These are phyloP conservation scores for Meiosimyza platycephala DNA, from an alignment of 2,888 invertebrate species.

Conservation along the genomic window DNA sequence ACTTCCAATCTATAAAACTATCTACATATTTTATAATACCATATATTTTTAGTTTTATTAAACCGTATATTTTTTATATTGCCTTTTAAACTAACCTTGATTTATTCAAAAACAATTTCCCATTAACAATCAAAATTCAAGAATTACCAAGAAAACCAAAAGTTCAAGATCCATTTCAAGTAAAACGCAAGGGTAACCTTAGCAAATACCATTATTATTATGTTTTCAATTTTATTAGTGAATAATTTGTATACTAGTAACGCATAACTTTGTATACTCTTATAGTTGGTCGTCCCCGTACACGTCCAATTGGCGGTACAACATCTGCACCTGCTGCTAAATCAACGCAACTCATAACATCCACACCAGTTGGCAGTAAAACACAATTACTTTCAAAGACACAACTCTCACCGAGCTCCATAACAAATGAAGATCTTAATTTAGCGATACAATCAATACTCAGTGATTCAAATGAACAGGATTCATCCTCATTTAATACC, in stretches of 20 bases:
- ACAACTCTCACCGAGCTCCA: slow-evolving; percentile 44
- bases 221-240: neutral
- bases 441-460: slow-evolving; percentile 66
- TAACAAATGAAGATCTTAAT: slow-evolving; percentile 61
- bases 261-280: slow-evolving; percentile 39
- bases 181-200: slow-evolving; percentile 65
- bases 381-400: slow-evolving; percentile 36
- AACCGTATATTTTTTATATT: neutral
- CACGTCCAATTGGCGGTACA: slow-evolving; percentile 56
- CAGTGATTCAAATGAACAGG: slow-evolving; percentile 58
- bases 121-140: slow-evolving; percentile 54
- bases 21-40: too few species aligned
- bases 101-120: slow-evolving; percentile 13
- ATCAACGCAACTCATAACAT: slow-evolving; percentile 33
- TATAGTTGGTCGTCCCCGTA: slow-evolving; percentile 70
- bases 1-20: too few species aligned
- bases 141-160: slow-evolving; percentile 51
- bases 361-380: slow-evolving; percentile 33
- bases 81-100: neutral
- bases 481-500: slow-evolving; percentile 34
- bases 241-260: neutral
- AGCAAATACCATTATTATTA: neutral
- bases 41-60: too few species aligned
- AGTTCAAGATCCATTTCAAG: slow-evolving; percentile 62
- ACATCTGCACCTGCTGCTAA: slow-evolving; percentile 38